Conservation (phyloP, 2,888 invertebrate species). For the Agapetus fuscipes region DNA sequence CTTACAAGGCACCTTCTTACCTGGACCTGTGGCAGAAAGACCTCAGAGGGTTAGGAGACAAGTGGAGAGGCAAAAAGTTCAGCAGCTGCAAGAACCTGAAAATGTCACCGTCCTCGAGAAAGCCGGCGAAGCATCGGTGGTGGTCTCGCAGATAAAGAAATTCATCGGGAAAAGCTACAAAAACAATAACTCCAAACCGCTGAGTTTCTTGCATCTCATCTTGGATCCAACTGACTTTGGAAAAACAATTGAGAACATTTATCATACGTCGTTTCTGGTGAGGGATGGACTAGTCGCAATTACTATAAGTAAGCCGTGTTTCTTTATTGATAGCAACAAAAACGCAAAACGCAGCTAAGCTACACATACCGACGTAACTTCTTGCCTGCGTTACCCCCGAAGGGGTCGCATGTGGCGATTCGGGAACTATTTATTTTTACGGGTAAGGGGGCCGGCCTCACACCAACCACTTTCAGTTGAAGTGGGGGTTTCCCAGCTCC, state of each 20-base stretch:
- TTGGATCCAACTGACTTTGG: constrained; percentile 51
- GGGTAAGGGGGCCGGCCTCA: too few species aligned
- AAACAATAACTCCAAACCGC: constrained; percentile 30
- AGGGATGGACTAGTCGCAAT: constrained; percentile 46
- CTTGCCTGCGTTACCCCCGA: too few species aligned
- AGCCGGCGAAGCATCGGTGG: constrained; percentile 46
- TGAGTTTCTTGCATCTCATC: constrained; percentile 50
- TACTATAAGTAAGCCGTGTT: constrained; percentile 33
- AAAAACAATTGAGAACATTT: constrained; percentile 52
- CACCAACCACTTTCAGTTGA: too few species aligned
- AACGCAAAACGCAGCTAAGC: too few species aligned
- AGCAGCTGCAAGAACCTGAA: constrained; percentile 41
- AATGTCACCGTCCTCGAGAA: constrained; percentile 41
- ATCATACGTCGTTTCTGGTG: constrained; percentile 53
- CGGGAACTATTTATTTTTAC: too few species aligned
- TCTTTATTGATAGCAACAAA: too few species aligned
- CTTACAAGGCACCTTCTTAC: constrained; percentile 41
- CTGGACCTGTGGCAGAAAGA: constrained; percentile 29
- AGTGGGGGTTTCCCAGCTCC: too few species aligned
- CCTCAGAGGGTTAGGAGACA: constrained; percentile 25
- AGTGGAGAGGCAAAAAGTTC: constrained; percentile 28
- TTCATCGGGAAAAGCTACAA: constrained; percentile 38
- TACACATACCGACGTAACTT: too few species aligned
- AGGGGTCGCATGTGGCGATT: too few species aligned
- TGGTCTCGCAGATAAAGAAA: constrained; percentile 41